Base-by-base conservation (phyloP, 1,140 invertebrate species). In the Sarcophaga peregrina region DNA sequence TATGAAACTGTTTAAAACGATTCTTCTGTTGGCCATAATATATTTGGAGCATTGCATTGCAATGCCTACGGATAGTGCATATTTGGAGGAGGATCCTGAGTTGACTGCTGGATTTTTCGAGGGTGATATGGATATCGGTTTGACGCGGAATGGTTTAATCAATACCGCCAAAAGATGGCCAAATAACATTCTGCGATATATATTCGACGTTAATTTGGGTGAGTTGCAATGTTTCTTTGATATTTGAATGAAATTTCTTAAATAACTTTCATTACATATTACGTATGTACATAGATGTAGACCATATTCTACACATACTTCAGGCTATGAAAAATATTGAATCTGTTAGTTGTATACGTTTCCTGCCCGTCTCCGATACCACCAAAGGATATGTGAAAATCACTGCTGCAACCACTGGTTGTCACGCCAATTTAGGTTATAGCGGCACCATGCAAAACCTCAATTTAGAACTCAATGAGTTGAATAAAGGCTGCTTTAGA, bases 131-230 rank as follows among this genome's bases (percentile, higher is more conserved):
- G 75, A 85, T 2, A 8, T 52, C 5, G 47, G n/a, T n/a, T 46
- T 47, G 13, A 48, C 15, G 7, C 81, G 92, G 75, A 94, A 94
- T 85, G 94, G 93, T 3, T 84, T 94, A 0, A 86, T 92, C 13
- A 92, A 94, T 82, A 91, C 91, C 13, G 90, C 90, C 5, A 91
- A 91, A 76, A 91, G 92, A 54, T 95, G 94, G 94, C 92, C 92
- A 0, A 89, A 92, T 81, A 68, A 89, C 45, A 92, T 91, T 52
- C 90, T 91, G 17, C 91, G 86, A 17, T 88, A 88, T 50, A 85
- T 82, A 73, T 87, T 88, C 7, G 83, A 83, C 1, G 80, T 85
- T 10, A 83, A 81, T 8, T 88, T 88, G 81, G 78, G 86, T 93
- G 25, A 74, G 72, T n/a, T 8, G 15, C 13, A 58, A 6, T 58